Conservation (phyloP, 2,888 invertebrate genomes). For the Limenitis camilla region DNA sequence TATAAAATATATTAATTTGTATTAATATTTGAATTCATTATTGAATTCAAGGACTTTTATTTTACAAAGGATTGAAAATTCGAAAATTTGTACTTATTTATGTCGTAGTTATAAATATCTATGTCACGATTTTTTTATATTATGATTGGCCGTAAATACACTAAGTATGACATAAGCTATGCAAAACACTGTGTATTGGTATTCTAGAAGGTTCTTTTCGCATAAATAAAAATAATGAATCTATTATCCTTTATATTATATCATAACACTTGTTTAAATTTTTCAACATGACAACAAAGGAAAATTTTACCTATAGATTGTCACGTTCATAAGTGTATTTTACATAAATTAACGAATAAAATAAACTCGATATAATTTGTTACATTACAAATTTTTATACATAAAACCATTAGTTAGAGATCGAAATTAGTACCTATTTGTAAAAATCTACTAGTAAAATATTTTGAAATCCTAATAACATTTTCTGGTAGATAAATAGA, state of each 20-base stretch:
- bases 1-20: too few species aligned
- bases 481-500: too few species aligned
- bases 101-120: conserved; percentile 5
- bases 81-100: background rate
- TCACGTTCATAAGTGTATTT: background rate
- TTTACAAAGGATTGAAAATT: background rate
- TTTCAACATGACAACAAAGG: background rate
- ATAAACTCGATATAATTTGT: too few species aligned
- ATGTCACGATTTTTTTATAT: conserved; percentile 11
- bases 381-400: too few species aligned
- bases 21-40: too few species aligned
- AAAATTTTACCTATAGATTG: background rate
- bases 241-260: background rate
- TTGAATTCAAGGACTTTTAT: too few species aligned
- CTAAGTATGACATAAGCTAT: conserved; percentile 14
- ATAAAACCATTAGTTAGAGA: too few species aligned
- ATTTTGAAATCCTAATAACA: too few species aligned
- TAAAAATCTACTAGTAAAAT: too few species aligned
- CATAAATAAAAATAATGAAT: conserved; percentile 4
- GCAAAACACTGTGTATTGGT: background rate
- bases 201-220: conserved; percentile 2
- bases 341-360: too few species aligned
- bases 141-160: conserved; percentile 8
- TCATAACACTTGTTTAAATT: background rate
- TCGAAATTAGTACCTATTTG: too few species aligned